Evolutionary conservation across 2,888 invertebrate genomes (phyloP), one percentile per base, ranked within the genome.

Genomic region (Eugnorisma glareosa): DNA sequence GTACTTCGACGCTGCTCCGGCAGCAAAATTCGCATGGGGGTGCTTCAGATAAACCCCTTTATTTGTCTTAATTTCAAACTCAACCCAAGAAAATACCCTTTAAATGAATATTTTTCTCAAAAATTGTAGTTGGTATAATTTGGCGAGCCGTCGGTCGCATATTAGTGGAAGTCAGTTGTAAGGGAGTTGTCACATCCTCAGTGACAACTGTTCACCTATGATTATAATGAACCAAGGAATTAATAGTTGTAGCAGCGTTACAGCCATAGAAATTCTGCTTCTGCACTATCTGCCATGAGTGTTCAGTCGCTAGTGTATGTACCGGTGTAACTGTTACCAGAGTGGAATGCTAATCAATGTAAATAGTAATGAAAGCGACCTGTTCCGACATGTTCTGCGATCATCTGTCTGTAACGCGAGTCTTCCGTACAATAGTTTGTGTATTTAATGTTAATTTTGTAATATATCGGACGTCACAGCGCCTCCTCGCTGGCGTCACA

Each of bases 391-490:
- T 57, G 51, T 67, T 40, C 64, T 21, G 24, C 63, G 59, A 67
- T 61, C 54, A 51, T 67, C 57, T 68, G 63, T 79, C 83, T 64
- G 73, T 67, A 75, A 51, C 79, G 71, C 82, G 75, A 80, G 85
- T 87, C 85, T 87, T 89, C 85, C 87, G 77, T 77, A 77, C 75
- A 67, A 73, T 79, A 54, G 67, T 84, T 71, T 77, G 68, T 77
- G 48, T 87, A 81, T 88, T 85, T 85, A 79, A 79, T 85, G 57
- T 79, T 77, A 64, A 57, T 77, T 80, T 79, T 73, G 75, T 54
- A 81, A 74, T 45, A 69, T 57, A 63, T 68, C 24, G 35, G 43
- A n/a, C 63, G 69, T 15, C 48, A 40, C 54, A 51, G 69, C 31
- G 70, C 73, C 73, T 61, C 35, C 69, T 43, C 18, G 13, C 48